Evolutionary conservation across 2,888 invertebrate species (phyloP), one percentile per base, ranked within the genome.

Genomic region (Falcaria lacertinaria): DNA sequence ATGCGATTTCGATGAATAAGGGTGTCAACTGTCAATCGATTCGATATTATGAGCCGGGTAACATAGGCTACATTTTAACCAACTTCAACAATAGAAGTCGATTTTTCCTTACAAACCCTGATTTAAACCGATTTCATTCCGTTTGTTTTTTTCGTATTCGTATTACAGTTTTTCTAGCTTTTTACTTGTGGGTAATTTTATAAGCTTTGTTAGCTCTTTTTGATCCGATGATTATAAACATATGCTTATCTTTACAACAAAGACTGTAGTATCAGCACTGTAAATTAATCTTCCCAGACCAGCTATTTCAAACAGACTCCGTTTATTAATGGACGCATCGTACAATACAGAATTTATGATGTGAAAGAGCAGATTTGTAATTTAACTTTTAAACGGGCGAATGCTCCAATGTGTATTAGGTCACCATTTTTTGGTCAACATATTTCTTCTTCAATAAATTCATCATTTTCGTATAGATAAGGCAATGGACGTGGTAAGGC

Each of bases 391-490:
- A 25, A 14, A 15, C 15, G 37, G 15, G 36, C 13, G 13, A 19
- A 37, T 22, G 7, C 14, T 22, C 14, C 14, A 37, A 22, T 14
- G 22, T 25, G 7, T 37, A 37, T 22, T 37, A 16, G 37, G 37
- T 37, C 37, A 35, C 34, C 34, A 36, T 22, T 22, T 14, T 13
- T 16, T 22, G 14, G 11, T 11, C 22, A 8, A 11, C 13, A 19
- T 19, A n/a, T 4, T n/a, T n/a, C n/a, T n/a, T n/a, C n/a, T n/a
- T 17, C 6, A 11, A 4, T 56, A 56, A 56, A 54, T 55, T 35
- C 35, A 52, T 38, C 33, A 33, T 44, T 58, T 55, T 47, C 17
- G 53, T 53, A 61, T 56, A 53, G 48, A 51, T 53, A 43, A 44
- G 45, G 41, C 49, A 47, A 48, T 47, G 41, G 42, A 43, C 41